Conservation (phyloP, 2,888 invertebrate species). For the Nomada fucata region DNA sequence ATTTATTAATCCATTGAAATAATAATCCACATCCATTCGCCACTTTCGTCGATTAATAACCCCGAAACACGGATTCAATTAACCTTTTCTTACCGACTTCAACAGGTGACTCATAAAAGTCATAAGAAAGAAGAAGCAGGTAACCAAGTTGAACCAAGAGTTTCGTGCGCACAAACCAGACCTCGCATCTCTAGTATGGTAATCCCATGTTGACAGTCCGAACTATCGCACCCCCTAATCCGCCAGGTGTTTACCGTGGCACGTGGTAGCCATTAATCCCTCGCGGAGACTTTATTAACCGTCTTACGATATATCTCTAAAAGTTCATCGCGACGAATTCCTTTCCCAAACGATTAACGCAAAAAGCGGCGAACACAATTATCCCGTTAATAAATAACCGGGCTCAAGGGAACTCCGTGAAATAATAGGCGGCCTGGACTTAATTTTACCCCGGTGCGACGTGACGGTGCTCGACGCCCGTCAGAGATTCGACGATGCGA, state of each 20-base stretch:
- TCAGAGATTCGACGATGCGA: slow-evolving; percentile 4
- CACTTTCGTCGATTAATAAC: no score
- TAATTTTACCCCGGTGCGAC: slow-evolving; percentile 15
- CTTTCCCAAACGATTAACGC: no score
- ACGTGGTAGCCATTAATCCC: not conserved
- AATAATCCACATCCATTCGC: no score
- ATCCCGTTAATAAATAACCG: not conserved
- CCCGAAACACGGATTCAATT: no score
- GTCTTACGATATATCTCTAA: not conserved
- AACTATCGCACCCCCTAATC: slow-evolving; percentile 9
- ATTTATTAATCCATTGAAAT: no score
- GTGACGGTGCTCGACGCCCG: no score
- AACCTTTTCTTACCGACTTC: not conserved
- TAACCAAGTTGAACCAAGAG: not conserved
- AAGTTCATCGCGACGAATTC: not conserved
- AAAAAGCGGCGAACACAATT: not conserved
- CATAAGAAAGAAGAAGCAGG: not conserved
- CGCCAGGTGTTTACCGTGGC: slow-evolving; percentile 1
- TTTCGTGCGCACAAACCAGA: not conserved
- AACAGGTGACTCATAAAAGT: not conserved
- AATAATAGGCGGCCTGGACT: slow-evolving; percentile 14
- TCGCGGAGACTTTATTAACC: not conserved
- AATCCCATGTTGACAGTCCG: slow-evolving; percentile 16
- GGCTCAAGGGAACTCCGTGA: not conserved
- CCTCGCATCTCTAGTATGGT: not conserved